phyloP scores from a whole-genome alignment of 1,140 invertebrate genomes.

The Heliconius eleuchia region DNA sequence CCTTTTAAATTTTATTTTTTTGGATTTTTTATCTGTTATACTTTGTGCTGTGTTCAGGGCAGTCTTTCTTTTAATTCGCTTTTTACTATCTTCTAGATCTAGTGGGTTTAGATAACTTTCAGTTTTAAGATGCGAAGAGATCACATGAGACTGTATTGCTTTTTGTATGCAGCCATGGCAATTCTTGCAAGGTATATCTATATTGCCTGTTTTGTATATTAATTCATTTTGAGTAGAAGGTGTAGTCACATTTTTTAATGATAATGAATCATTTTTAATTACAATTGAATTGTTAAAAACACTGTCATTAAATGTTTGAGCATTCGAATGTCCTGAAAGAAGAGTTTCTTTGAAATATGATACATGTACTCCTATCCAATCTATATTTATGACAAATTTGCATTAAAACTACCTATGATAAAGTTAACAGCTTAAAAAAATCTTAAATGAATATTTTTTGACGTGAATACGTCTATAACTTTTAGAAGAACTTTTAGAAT shows the following conservation, averaged over 20 bases:
- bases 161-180: background rate
- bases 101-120: conserved; percentile 46
- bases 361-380: background rate
- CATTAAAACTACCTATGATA: background rate
- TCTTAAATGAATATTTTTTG: background rate
- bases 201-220: background rate
- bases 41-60: background rate
- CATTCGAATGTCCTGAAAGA: background rate
- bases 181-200: background rate
- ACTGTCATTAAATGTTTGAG: background rate
- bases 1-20: conserved; percentile 46
- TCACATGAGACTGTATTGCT: background rate
- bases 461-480: too few relatives aligned
- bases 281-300: background rate
- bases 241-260: background rate
- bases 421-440: background rate
- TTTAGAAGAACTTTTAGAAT: too few relatives aligned
- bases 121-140: background rate
- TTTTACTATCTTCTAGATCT: conserved; percentile 34
- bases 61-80: conserved; percentile 37
- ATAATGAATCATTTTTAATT: background rate
- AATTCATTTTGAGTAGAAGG: background rate
- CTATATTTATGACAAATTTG: too few relatives aligned
- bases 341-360: background rate
- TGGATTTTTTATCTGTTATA: conserved; percentile 28